phyloP scores from a whole-genome alignment of 2,113 vertebrate genomes.

The Spizaetus ornatus region DNA sequence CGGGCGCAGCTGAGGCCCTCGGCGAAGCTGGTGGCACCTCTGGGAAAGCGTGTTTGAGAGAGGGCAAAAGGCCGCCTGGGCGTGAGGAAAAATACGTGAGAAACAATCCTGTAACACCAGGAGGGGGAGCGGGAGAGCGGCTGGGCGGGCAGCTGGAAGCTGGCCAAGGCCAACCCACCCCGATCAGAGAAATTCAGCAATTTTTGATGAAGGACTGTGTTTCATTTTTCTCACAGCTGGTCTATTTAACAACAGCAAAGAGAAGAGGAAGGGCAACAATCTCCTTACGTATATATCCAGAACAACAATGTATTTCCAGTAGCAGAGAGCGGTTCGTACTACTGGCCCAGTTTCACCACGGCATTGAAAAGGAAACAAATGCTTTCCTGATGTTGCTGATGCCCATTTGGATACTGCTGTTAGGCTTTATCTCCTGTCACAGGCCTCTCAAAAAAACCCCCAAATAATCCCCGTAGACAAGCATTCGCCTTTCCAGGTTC shows the following conservation, averaged over 20 bases:
- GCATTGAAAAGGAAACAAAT: background rate
- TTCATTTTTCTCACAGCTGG: background rate
- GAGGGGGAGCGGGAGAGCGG: accelerated
- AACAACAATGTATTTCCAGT: background rate
- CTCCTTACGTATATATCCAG: background rate
- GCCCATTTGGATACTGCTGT: background rate
- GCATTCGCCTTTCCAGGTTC: background rate
- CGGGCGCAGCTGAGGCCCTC: background rate
- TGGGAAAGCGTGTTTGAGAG: accelerated
- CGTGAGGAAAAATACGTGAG: background rate
- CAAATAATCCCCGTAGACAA: background rate
- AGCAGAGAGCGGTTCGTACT: background rate
- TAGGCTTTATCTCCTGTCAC: background rate
- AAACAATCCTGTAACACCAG: background rate
- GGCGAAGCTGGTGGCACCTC: background rate
- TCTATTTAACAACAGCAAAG: background rate
- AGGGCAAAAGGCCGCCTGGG: background rate
- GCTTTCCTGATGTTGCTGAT: background rate
- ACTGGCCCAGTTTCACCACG: background rate
- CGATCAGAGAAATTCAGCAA: background rate
- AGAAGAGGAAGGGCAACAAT: background rate
- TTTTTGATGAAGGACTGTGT: background rate
- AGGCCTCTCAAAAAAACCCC: background rate
- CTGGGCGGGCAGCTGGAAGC: background rate
- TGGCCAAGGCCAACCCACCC: background rate